Percentiles rank a stretch among this genome's conserved stretches.
phyloP scores from a whole-genome alignment of 2,888 invertebrate genomes.

The Diarsia brunnea region DNA sequence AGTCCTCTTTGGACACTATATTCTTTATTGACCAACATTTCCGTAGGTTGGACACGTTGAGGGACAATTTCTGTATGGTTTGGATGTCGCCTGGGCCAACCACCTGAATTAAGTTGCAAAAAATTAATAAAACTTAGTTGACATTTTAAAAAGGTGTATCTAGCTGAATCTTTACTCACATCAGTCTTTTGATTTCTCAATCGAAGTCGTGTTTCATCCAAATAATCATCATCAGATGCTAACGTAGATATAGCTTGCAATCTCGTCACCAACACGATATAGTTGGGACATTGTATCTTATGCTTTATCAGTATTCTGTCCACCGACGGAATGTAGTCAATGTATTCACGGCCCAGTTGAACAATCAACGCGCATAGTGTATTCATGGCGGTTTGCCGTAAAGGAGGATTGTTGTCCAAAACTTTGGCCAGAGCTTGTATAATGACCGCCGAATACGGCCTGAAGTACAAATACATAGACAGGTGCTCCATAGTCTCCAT shows the following conservation, averaged over 20 bases:
- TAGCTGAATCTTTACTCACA: conserved; percentile 79
- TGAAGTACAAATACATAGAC: conserved; percentile 97
- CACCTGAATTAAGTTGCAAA: conserved; percentile 72
- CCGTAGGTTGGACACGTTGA: conserved; percentile 95
- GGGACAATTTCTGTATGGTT: conserved; percentile 94
- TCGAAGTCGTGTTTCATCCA: conserved; percentile 92
- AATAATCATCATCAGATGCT: conserved; percentile 94
- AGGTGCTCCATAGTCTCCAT: conserved; percentile 97
- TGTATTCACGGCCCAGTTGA: conserved; percentile 97
- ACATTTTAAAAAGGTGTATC: background rate
- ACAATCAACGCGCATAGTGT: conserved; percentile 96
- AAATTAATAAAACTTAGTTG: background rate
- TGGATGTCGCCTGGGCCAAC: conserved; percentile 86
- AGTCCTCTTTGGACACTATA: conserved; percentile 98
- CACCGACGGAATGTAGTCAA: conserved; percentile 98
- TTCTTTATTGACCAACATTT: conserved; percentile 97
- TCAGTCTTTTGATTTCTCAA: conserved; percentile 94
- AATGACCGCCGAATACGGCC: conserved; percentile 97
- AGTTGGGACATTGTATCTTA: conserved; percentile 94
- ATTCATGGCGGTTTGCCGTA: conserved; percentile 96
- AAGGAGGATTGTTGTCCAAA: conserved; percentile 94
- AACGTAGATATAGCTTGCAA: conserved; percentile 94
- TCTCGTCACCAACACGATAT: conserved; percentile 95
- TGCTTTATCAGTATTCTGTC: conserved; percentile 95
- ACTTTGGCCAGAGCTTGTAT: conserved; percentile 98